Evolutionary conservation across 2,888 invertebrate genomes (phyloP).

Genomic region (Lottia scabra): DNA sequence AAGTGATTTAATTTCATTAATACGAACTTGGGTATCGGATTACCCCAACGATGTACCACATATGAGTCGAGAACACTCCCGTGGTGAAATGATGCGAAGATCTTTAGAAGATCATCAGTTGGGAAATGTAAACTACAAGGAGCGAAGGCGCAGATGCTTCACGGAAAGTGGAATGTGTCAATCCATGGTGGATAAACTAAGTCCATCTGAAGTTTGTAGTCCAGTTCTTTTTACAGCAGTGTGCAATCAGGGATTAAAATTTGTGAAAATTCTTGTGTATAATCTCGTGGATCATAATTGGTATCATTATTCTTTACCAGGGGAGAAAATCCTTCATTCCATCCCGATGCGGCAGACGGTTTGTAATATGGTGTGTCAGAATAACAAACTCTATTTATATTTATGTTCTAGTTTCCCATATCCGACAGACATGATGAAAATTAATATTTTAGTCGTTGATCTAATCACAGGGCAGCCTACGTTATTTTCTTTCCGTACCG

Average conservation of each 20-base stretch:
- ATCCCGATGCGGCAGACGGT: constrained; percentile 63
- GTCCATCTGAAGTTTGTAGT: constrained; percentile 20
- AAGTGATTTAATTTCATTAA: constrained; percentile 44
- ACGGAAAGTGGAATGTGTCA: background rate
- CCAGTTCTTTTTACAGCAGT: constrained; percentile 58
- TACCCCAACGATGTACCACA: constrained; percentile 41
- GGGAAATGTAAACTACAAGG: background rate
- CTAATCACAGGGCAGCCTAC: constrained; percentile 55
- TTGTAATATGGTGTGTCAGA: constrained; percentile 55
- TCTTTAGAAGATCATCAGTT: constrained; percentile 30
- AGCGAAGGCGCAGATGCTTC: background rate
- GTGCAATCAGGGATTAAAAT: constrained; percentile 62
- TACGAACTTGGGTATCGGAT: constrained; percentile 54
- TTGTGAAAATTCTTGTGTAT: constrained; percentile 60
- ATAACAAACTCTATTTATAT: constrained; percentile 62
- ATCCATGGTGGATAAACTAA: constrained; percentile 8
- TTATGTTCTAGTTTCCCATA: constrained; percentile 64
- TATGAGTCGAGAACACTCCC: constrained; percentile 34
- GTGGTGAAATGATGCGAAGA: constrained; percentile 24
- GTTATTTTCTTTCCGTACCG: constrained; percentile 59
- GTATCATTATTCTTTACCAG: constrained; percentile 57
- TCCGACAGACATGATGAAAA: constrained; percentile 64
- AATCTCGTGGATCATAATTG: constrained; percentile 56
- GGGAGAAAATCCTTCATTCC: constrained; percentile 54
- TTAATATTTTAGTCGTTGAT: constrained; percentile 61